These are phyloP conservation scores for Caenorhabditis sp. DNA, from an alignment of 2,888 invertebrate genomes.

Conservation along the genomic window DNA sequence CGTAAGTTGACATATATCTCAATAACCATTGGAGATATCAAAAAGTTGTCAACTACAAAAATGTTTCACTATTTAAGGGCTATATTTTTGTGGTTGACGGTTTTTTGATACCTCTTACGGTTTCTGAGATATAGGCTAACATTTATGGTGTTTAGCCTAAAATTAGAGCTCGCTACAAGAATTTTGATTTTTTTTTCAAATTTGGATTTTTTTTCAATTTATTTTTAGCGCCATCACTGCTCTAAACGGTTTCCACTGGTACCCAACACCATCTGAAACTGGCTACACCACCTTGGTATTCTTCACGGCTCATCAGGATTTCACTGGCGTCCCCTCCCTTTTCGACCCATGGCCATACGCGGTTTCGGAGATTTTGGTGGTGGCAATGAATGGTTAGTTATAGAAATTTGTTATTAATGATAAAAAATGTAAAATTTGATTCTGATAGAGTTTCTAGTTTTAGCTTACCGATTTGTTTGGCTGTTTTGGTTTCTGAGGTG, in stretches of 20 bases:
- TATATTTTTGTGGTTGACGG: no score
- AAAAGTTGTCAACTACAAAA: no score
- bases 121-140: no score
- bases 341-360: not conserved
- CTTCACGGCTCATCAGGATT: slow-evolving; percentile 22
- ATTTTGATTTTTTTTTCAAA: no score
- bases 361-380: slow-evolving; percentile 18
- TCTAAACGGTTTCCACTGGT: slow-evolving; percentile 5
- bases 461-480: no score
- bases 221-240: slow-evolving; percentile 21
- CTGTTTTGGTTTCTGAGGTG: no score
- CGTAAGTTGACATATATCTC: not conserved
- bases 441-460: not conserved
- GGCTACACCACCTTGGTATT: slow-evolving; percentile 18
- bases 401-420: not conserved
- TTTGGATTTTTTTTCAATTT: no score
- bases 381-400: slow-evolving; percentile 13
- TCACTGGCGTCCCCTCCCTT: slow-evolving; percentile 11
- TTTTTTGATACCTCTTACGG: not conserved
- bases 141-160: no score
- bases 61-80: no score
- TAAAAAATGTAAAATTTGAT: not conserved
- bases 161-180: no score
- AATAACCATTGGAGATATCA: no score
- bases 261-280: not conserved